A percentile compares a stretch with the other conserved stretches of the same genome.
Conservation (phyloP, 2,113 vertebrate species). For the Hemibagrus wyckioides region DNA sequence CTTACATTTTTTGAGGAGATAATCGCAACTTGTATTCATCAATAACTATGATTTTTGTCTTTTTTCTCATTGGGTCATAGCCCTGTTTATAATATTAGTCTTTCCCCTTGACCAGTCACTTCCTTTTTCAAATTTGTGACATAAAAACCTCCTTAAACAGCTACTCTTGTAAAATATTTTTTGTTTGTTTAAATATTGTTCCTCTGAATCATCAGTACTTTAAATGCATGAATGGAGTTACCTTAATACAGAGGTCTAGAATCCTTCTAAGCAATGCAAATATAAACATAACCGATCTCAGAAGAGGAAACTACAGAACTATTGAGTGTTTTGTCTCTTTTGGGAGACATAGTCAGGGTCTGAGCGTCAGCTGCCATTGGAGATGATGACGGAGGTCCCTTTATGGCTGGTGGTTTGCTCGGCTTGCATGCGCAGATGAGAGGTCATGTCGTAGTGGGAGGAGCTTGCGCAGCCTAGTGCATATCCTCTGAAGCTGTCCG, state of each 20-base stretch:
- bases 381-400: conserved; percentile 96
- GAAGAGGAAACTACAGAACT: conserved; percentile 30
- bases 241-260: conserved; percentile 30
- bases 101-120: background rate
- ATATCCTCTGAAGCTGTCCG: conserved; percentile 88
- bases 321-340: conserved; percentile 2
- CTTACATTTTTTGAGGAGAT: conserved; percentile 1
- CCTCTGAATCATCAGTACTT: background rate
- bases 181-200: conserved; percentile 33
- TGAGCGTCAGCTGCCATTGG: conserved; percentile 90
- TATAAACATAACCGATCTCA: conserved; percentile 17
- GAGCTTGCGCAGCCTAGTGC: conserved; percentile 85
- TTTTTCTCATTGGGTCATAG: background rate
- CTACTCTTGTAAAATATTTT: conserved; percentile 19
- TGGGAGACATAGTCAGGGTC: background rate
- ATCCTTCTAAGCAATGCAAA: conserved; percentile 32
- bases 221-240: conserved; percentile 28
- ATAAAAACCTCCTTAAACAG: background rate
- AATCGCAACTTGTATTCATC: background rate
- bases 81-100: background rate
- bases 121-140: background rate
- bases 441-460: conserved; percentile 87
- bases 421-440: conserved; percentile 88
- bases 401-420: conserved; percentile 89
- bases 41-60: background rate